These are phyloP conservation scores for Apamea sordens DNA, from an alignment of 2,888 invertebrate species.

Conservation along the genomic window DNA sequence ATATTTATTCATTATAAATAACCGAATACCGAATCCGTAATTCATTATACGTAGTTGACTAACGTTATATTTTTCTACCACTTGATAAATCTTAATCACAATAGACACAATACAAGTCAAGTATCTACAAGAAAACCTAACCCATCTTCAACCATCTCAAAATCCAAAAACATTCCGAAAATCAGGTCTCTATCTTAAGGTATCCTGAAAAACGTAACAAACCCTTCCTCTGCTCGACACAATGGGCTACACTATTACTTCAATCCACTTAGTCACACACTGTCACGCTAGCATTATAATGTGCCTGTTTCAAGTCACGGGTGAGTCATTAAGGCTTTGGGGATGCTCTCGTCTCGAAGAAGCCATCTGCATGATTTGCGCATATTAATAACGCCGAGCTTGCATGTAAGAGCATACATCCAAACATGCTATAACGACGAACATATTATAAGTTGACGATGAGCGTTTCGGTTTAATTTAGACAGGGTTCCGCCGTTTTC, in stretches of 20 bases:
- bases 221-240: constrained; percentile 37
- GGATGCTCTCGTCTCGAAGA: constrained; percentile 74
- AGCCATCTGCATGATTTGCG: constrained; percentile 84
- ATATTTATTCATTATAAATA: not conserved
- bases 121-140: not conserved
- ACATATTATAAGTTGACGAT: constrained; percentile 65
- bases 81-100: not conserved
- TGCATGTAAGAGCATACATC: constrained; percentile 62
- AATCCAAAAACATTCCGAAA: constrained; percentile 5
- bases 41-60: not conserved
- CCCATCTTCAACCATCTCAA: not conserved
- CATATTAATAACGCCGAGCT: constrained; percentile 82
- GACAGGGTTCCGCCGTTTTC: constrained; percentile 55
- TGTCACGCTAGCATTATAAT: constrained; percentile 67
- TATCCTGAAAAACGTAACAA: constrained; percentile 33
- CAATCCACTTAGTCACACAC: constrained; percentile 60
- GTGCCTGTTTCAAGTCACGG: constrained; percentile 67
- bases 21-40: not conserved
- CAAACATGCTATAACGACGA: constrained; percentile 56
- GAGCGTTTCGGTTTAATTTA: constrained; percentile 62
- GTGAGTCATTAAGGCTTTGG: constrained; percentile 75
- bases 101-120: not conserved
- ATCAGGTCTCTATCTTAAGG: not conserved
- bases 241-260: constrained; percentile 53
- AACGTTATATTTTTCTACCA: not conserved